Percentiles rank a stretch among this genome's conserved stretches.
These are phyloP conservation scores for Pachypanchax playfairii DNA, from an alignment of 2,113 vertebrate genomes.

Conservation along the genomic window DNA sequence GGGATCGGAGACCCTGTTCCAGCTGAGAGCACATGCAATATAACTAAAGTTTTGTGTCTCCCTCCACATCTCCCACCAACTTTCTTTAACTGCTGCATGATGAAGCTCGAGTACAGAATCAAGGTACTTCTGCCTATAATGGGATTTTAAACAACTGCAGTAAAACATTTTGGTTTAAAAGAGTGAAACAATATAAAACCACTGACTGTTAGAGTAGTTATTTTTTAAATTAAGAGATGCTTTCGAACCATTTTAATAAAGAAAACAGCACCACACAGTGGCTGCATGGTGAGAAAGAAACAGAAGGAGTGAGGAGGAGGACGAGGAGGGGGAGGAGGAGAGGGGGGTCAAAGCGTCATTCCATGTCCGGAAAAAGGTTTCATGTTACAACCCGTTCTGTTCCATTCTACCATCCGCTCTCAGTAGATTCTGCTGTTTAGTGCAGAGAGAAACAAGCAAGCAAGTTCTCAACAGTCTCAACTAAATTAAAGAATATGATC, in stretches of 20 bases:
- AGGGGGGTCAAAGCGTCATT: slow-evolving; percentile 4
- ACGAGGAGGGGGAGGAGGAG: too few relatives aligned
- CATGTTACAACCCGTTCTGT: slow-evolving; percentile 51
- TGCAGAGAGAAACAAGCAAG: slow-evolving; percentile 5
- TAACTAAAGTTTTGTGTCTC: slow-evolving; percentile 56
- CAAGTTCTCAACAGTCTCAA: too few relatives aligned
- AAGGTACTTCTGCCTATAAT: slow-evolving; percentile 52
- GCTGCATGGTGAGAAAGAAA: not conserved
- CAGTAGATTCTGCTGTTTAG: not conserved
- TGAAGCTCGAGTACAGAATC: slow-evolving; percentile 70
- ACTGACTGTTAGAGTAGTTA: too few relatives aligned
- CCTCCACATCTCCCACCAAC: slow-evolving; percentile 52
- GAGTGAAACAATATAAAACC: not conserved
- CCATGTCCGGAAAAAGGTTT: slow-evolving; percentile 24
- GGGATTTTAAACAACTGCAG: not conserved
- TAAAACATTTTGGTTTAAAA: not conserved
- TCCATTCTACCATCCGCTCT: slow-evolving; percentile 13
- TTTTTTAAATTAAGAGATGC: too few relatives aligned
- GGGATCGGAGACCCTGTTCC: slow-evolving; percentile 50
- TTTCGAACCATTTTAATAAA: not conserved
- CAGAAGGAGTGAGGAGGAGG: not conserved
- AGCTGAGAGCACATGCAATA: slow-evolving; percentile 31
- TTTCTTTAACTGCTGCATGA: slow-evolving; percentile 76
- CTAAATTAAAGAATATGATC: too few relatives aligned
- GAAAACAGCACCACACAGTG: slow-evolving; percentile 28